A percentile compares a stretch with the other conserved stretches of the same genome.
phyloP scores from a whole-genome alignment of 2,113 vertebrate species.

The Pterocles burchelli region DNA sequence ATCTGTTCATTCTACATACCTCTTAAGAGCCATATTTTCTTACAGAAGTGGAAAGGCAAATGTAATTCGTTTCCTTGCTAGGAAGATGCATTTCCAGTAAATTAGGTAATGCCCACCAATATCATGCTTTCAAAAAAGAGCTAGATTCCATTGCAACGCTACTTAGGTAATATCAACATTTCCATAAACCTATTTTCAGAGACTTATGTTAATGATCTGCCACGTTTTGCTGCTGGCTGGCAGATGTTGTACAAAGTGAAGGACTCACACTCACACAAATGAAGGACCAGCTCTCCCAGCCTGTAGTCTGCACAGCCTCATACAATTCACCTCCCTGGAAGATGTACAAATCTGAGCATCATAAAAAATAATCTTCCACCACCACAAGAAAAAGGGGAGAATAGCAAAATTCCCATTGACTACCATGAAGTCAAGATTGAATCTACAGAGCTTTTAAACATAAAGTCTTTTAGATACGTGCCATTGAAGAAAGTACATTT shows the following conservation, averaged over 20 bases:
- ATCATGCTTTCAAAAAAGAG: not conserved
- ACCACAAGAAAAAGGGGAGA: not conserved
- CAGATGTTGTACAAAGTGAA: not conserved
- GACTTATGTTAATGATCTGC: slow-evolving; percentile 31
- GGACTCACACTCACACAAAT: not conserved
- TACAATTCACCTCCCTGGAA: not conserved
- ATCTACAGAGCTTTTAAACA: not conserved
- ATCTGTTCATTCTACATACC: not conserved
- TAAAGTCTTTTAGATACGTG: not conserved
- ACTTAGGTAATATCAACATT: slow-evolving; percentile 32
- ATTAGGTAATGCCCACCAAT: not conserved
- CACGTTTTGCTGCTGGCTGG: slow-evolving; percentile 32
- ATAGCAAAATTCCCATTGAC: not conserved
- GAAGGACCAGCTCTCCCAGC: not conserved
- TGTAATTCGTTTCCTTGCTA: not conserved
- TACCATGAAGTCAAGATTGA: not conserved
- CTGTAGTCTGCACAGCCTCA: not conserved
- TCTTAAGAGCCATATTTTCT: not conserved
- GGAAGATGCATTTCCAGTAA: not conserved
- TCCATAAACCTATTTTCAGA: slow-evolving; percentile 56
- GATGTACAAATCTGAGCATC: not conserved
- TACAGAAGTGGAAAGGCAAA: not conserved
- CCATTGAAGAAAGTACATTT: not conserved
- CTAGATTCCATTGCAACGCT: slow-evolving; percentile 28
- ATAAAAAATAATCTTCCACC: not conserved